Base-by-base conservation (phyloP, 1,140 invertebrate species). In the Lordiphosa stackelbergi region DNA sequence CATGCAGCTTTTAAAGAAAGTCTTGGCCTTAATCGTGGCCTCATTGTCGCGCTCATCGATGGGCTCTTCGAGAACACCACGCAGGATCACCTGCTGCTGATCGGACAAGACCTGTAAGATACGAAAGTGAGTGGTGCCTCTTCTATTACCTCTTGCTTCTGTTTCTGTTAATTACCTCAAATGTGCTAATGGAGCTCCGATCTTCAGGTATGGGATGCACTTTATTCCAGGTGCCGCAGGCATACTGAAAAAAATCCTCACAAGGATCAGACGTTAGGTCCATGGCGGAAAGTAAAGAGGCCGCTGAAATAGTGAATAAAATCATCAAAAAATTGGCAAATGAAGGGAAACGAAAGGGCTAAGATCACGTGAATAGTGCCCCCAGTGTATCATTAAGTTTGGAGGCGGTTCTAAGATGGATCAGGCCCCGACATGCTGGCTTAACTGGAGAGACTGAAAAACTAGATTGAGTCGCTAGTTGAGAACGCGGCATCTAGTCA, bases 121-220 rank as follows among this genome's bases (percentile, higher is more conserved):
- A 55, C 1, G 4, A 7, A n/a, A 24, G 42, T 6, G 40, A 10
- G 9, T n/a, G 7, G 0, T 5, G 1, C 0, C 0, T 6, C 6
- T 16, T 1, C 7, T 45, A 7, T 46, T 13, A 91, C 90, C 88
- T 97, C 5, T 5, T 5, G 22, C 22, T 24, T 24, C 5, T 5
- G 22, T 6, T 5, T 6, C 22, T 6, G 22, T 6, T 5, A 5
- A 24, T 24, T 13, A 91, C 90, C 88, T 97, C 95, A 81, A 97
- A 97, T 0, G 95, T 96, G 73, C 93, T 95, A 47, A 96, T 95
- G 11, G 93, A 95, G 63, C 95, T 93, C 66, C 92, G 90, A 79
- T 97, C 96, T 78, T 97, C 96, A 0, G 96, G 96, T 71, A 97
- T 97, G 3, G 95, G 90, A 89, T 97, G 94, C 54, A 93, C 91